These are phyloP conservation scores for Theonella swinhoei DNA, from an alignment of 37 sponge, comb jelly and placozoan genomes.

Conservation along the genomic window DNA sequence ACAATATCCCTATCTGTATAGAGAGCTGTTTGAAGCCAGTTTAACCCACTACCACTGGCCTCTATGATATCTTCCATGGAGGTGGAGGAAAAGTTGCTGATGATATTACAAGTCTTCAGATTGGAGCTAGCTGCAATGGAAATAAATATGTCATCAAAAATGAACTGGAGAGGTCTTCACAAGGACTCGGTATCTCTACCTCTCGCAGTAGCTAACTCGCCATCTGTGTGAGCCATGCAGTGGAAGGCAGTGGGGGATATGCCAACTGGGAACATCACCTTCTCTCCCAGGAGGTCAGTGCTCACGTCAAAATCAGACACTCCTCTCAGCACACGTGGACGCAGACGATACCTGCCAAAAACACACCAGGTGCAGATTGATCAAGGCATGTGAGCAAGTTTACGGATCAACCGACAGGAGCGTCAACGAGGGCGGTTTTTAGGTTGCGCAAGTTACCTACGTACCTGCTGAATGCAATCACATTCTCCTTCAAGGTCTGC, in stretches of 20 bases:
- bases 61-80: conserved; percentile 76
- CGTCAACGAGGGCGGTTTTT: too few species aligned
- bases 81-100: conserved; percentile 75
- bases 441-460: too few species aligned
- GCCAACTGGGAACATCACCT: conserved; percentile 77
- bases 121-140: conserved; percentile 38
- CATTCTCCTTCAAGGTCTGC: conserved; percentile 82
- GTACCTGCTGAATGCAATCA: conserved; percentile 78
- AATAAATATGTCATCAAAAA: too few species aligned
- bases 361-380: too few species aligned
- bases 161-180: too few species aligned
- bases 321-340: conserved; percentile 78
- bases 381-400: too few species aligned
- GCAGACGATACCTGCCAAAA: conserved; percentile 73
- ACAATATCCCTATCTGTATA: conserved; percentile 53
- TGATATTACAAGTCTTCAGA: conserved; percentile 66
- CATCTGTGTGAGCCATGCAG: conserved; percentile 85
- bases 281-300: conserved; percentile 62
- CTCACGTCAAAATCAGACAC: conserved; percentile 54
- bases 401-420: too few species aligned
- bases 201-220: conserved; percentile 87
- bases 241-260: conserved; percentile 94
- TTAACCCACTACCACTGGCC: conserved; percentile 44
- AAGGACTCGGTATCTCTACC: too few species aligned
- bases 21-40: conserved; percentile 91